phyloP scores from a whole-genome alignment of 2,888 invertebrate genomes.

The Conomelus anceps region DNA sequence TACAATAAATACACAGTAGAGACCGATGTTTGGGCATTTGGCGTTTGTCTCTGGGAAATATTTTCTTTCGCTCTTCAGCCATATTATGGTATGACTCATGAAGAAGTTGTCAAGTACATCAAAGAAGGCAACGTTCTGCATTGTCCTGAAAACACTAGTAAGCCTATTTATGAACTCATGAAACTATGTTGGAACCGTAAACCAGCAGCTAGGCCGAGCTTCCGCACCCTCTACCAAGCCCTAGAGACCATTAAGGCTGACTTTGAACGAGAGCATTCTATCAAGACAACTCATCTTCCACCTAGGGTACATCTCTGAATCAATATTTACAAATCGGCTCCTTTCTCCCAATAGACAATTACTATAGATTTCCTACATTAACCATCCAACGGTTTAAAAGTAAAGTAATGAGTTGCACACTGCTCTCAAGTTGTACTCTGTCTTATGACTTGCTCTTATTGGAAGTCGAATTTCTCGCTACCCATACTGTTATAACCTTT shows the following conservation, averaged over 20 bases:
- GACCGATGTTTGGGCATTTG: conserved; percentile 97
- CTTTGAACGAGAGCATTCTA: conserved; percentile 20
- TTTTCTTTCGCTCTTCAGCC: conserved; percentile 94
- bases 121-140: conserved; percentile 88
- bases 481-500: too few relatives aligned
- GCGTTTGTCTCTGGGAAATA: conserved; percentile 94
- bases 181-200: conserved; percentile 87
- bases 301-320: conserved; percentile 22
- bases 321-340: neutral
- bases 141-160: conserved; percentile 84
- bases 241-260: conserved; percentile 58
- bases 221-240: conserved; percentile 72
- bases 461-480: too few relatives aligned
- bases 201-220: conserved; percentile 77
- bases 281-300: conserved; percentile 20
- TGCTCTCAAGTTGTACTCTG: too few relatives aligned
- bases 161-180: conserved; percentile 85
- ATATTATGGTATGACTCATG: conserved; percentile 95
- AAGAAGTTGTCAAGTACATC: conserved; percentile 90
- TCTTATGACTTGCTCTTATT: too few relatives aligned
- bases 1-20: conserved; percentile 95
- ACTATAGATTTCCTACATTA: too few relatives aligned
- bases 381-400: too few relatives aligned
- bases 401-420: too few relatives aligned
- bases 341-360: too few relatives aligned